phyloP scores from a whole-genome alignment of 2,888 invertebrate genomes.

The Heliconius charithonia region DNA sequence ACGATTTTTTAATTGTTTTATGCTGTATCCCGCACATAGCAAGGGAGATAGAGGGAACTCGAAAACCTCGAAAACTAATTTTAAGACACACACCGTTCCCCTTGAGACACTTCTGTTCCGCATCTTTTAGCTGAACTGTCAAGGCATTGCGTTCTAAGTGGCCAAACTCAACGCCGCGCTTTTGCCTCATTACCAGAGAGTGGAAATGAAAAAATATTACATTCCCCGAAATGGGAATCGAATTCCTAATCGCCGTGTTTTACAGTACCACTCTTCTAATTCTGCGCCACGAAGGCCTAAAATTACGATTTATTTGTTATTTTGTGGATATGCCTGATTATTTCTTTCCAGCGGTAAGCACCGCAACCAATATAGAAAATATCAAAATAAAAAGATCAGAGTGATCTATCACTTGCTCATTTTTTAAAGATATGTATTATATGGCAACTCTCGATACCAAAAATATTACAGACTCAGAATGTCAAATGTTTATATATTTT shows the following conservation, averaged over 20 bases:
- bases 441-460: too few species aligned
- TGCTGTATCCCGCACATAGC: background rate
- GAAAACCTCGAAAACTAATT: background rate
- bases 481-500: background rate
- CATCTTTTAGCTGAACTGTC: background rate
- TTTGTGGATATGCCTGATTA: too few species aligned
- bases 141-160: background rate
- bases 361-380: too few species aligned
- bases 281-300: too few species aligned
- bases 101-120: background rate
- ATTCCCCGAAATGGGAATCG: background rate
- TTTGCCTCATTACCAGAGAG: background rate
- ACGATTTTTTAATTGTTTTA: background rate
- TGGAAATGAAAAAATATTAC: background rate
- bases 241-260: too few species aligned
- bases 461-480: background rate
- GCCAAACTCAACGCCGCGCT: background rate
- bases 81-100: background rate
- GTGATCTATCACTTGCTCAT: too few species aligned
- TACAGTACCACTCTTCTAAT: too few species aligned
- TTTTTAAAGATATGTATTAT: too few species aligned
- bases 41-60: background rate
- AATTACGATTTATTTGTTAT: too few species aligned
- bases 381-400: too few species aligned
- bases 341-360: too few species aligned